Percentiles rank a stretch among this genome's conserved stretches.
Evolutionary conservation across 2,888 invertebrate genomes (phyloP).

Genomic region (Pyrrhosoma nymphula): DNA sequence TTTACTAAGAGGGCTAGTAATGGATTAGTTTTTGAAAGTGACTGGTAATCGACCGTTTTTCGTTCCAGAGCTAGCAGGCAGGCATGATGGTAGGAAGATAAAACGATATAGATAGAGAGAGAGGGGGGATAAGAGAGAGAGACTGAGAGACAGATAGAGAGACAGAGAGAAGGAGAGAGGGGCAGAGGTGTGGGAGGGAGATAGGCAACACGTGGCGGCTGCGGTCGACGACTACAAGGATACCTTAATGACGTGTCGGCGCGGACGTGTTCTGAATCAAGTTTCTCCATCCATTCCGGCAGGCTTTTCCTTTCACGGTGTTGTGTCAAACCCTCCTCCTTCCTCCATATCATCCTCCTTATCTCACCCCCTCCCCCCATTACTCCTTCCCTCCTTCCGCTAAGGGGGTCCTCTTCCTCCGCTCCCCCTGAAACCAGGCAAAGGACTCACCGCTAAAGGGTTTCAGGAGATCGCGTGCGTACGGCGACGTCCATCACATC

Average conservation of each 20-base stretch:
- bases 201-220: not conserved
- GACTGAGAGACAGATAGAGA: not conserved
- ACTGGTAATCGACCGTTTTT: too few species aligned
- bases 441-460: not conserved
- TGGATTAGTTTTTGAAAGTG: too few species aligned
- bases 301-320: not conserved
- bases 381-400: not conserved
- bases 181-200: not conserved
- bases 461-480: not conserved
- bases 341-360: not conserved
- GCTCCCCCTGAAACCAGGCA: not conserved
- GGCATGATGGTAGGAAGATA: too few species aligned
- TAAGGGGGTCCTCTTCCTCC: too few species aligned
- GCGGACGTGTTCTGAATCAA: constrained; percentile 11
- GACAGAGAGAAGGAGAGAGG: not conserved
- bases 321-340: not conserved
- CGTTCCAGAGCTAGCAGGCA: too few species aligned
- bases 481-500: not conserved
- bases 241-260: not conserved
- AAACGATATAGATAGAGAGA: too few species aligned
- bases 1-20: too few species aligned
- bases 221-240: not conserved
- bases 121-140: too few species aligned
- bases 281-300: not conserved
- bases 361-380: not conserved